These are phyloP conservation scores for Drosophila mercatorum DNA, from an alignment of 2,888 invertebrate species.

Conservation along the genomic window DNA sequence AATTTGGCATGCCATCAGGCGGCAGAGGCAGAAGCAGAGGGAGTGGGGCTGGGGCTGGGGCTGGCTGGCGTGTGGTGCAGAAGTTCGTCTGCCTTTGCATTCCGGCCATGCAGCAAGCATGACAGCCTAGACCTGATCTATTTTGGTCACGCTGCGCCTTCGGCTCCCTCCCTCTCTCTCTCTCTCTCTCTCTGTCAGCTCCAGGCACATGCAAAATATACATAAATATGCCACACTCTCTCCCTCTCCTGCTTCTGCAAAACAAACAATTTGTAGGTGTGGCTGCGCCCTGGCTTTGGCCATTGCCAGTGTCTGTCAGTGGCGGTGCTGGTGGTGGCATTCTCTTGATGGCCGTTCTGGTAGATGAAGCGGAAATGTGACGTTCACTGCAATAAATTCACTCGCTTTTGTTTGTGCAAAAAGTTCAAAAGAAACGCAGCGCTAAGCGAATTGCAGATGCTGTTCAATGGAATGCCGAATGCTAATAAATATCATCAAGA, in stretches of 20 bases:
- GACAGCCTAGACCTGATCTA: slow-evolving; percentile 82
- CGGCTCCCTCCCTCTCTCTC: slow-evolving; percentile 6
- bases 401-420: slow-evolving; percentile 68
- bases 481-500: slow-evolving; percentile 1
- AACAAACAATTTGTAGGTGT: slow-evolving; percentile 80
- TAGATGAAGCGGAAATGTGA: slow-evolving; percentile 82
- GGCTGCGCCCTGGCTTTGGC: slow-evolving; percentile 54
- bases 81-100: slow-evolving; percentile 59
- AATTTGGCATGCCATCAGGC: slow-evolving; percentile 56
- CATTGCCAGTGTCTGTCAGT: slow-evolving; percentile 9
- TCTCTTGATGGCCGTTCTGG: slow-evolving; percentile 79
- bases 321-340: slow-evolving; percentile 47
- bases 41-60: not conserved
- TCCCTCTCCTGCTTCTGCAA: slow-evolving; percentile 20
- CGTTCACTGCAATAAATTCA: slow-evolving; percentile 75
- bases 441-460: slow-evolving; percentile 30
- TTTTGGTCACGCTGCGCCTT: slow-evolving; percentile 64
- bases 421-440: slow-evolving; percentile 69
- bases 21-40: not conserved
- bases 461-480: slow-evolving; percentile 25
- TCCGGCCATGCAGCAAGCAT: slow-evolving; percentile 76
- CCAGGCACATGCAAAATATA: slow-evolving; percentile 59
- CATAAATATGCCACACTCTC: slow-evolving; percentile 31
- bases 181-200: slow-evolving; percentile 17
- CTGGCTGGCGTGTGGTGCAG: slow-evolving; percentile 11